Percentiles rank a stretch among this genome's conserved stretches.
These are phyloP conservation scores for Grammomys surdaster DNA, from an alignment of 2,113 vertebrate genomes.

Conservation along the genomic window DNA sequence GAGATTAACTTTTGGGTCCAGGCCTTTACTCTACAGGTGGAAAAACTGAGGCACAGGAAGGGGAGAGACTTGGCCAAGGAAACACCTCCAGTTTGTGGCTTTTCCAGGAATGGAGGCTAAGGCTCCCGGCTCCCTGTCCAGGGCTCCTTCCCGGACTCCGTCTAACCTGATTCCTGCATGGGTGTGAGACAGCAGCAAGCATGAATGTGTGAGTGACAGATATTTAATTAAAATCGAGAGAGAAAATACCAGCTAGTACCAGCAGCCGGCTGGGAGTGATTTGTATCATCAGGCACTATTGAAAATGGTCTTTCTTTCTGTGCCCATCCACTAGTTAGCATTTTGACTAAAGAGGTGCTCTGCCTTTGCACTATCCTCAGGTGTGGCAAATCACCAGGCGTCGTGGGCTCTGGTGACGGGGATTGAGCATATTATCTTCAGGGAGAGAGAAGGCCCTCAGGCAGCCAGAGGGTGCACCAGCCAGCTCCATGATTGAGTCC, in stretches of 20 bases:
- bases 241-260: constrained; percentile 53
- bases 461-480: neutral
- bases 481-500: neutral
- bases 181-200: neutral
- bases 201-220: constrained; percentile 69
- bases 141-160: neutral
- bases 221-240: constrained; percentile 73
- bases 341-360: neutral
- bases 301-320: neutral
- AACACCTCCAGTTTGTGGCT: neutral
- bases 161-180: neutral
- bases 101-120: neutral
- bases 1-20: neutral
- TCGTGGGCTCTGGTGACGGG: neutral
- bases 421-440: neutral
- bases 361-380: neutral
- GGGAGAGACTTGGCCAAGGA: neutral
- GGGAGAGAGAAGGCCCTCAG: neutral
- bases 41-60: neutral
- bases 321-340: neutral
- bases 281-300: constrained; percentile 48
- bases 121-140: neutral
- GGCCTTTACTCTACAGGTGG: neutral
- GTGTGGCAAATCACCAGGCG: neutral
- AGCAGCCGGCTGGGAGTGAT: neutral